phyloP scores from a whole-genome alignment of 2,113 vertebrate species.

The Agelaius phoeniceus region DNA sequence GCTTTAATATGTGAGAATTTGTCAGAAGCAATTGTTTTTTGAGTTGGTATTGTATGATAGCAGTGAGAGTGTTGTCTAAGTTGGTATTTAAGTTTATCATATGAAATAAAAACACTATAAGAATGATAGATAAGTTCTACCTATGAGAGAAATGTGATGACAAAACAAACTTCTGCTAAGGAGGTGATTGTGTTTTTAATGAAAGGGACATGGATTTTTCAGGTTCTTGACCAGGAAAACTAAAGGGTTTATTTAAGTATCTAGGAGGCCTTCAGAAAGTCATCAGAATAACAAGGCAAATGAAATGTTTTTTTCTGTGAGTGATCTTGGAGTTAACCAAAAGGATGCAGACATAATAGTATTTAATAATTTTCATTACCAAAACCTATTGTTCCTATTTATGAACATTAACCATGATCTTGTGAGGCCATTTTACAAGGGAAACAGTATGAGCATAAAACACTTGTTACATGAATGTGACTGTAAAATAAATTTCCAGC shows the following conservation, averaged over 20 bases:
- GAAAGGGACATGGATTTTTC: not conserved
- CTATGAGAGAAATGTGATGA: not conserved
- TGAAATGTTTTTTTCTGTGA: not conserved
- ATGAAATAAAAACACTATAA: not conserved
- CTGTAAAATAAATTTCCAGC: not conserved
- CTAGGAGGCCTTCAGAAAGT: not conserved
- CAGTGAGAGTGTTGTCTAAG: not conserved
- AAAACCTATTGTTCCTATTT: not conserved
- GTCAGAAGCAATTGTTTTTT: not conserved
- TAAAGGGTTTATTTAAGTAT: not conserved
- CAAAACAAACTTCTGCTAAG: rapidly evolving
- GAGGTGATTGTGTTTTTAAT: not conserved
- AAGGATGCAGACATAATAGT: not conserved
- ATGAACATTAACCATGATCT: not conserved
- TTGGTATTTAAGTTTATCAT: not conserved
- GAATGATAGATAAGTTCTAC: not conserved
- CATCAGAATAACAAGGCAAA: not conserved
- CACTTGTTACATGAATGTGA: not conserved
- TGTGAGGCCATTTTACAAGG: not conserved
- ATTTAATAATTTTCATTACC: not conserved
- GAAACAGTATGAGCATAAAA: not conserved
- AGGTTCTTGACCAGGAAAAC: not conserved
- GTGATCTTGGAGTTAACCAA: not conserved
- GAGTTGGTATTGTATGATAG: not conserved
- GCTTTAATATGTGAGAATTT: not conserved